phyloP scores from a whole-genome alignment of 1,140 invertebrate species.

The Sycophaga agraensis region DNA sequence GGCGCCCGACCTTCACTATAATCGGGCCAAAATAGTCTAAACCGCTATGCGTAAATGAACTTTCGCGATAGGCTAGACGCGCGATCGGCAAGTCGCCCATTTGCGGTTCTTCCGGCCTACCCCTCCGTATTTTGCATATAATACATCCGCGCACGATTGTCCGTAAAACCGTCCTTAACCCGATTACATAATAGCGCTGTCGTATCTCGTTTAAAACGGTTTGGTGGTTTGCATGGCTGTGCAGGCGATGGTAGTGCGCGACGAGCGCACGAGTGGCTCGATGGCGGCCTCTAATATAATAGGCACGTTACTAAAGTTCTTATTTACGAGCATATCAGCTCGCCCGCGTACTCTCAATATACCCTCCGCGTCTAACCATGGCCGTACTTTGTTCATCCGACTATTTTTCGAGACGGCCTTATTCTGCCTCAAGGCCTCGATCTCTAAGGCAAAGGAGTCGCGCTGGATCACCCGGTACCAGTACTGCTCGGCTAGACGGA shows the following conservation, averaged over 20 bases:
- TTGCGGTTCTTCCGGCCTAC: neutral
- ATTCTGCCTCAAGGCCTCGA: neutral
- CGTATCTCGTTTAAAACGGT: neutral
- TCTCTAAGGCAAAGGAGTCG: neutral
- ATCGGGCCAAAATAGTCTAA: constrained; percentile 36
- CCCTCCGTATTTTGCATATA: neutral
- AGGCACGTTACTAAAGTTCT: neutral
- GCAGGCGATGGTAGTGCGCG: neutral
- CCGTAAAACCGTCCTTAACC: neutral
- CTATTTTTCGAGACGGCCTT: neutral
- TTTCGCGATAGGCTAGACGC: neutral
- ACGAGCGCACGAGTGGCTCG: no score
- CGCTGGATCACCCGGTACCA: neutral
- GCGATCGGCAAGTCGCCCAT: neutral
- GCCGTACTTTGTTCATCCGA: neutral
- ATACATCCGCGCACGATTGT: neutral
- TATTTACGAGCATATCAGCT: neutral
- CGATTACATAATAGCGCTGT: neutral
- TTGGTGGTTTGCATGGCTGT: neutral
- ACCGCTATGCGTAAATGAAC: constrained; percentile 36
- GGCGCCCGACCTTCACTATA: constrained; percentile 27
- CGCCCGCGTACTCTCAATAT: neutral
- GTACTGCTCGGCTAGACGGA: neutral
- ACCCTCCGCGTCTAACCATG: neutral
- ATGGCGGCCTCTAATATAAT: neutral